Conservation (phyloP, 2,888 invertebrate species). For the Morinoia aosen region DNA sequence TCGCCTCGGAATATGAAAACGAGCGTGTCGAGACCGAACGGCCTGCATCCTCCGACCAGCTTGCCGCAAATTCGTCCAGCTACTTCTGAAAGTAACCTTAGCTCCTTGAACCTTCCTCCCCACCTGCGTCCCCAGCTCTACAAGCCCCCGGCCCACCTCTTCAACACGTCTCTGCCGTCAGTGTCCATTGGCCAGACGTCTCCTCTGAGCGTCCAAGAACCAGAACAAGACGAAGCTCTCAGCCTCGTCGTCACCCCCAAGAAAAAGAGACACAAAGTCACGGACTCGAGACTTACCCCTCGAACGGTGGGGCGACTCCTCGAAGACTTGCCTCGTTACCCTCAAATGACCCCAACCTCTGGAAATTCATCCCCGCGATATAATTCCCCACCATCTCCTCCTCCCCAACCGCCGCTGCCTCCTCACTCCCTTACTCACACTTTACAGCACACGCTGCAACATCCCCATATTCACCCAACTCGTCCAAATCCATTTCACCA, state of each 20-base stretch:
- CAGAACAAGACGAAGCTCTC: slow-evolving; percentile 93
- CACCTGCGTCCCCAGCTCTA: slow-evolving; percentile 67
- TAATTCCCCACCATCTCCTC: slow-evolving; percentile 68
- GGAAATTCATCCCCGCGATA: slow-evolving; percentile 63
- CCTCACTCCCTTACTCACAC: slow-evolving; percentile 69
- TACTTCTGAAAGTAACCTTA: slow-evolving; percentile 62
- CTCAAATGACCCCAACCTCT: slow-evolving; percentile 59
- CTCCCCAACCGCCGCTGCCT: slow-evolving; percentile 68
- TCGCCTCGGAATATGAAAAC: slow-evolving; percentile 39
- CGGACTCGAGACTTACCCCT: slow-evolving; percentile 92
- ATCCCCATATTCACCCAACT: slow-evolving; percentile 76
- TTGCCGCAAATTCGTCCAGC: slow-evolving; percentile 66
- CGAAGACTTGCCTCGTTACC: slow-evolving; percentile 76
- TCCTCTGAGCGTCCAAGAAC: slow-evolving; percentile 69
- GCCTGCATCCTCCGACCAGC: slow-evolving; percentile 61
- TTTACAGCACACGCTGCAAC: slow-evolving; percentile 67
- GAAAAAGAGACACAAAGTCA: slow-evolving; percentile 96
- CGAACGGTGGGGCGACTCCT: slow-evolving; percentile 89
- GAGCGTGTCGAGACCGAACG: slow-evolving; percentile 60
- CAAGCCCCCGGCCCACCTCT: slow-evolving; percentile 68
- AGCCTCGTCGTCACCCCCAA: slow-evolving; percentile 95
- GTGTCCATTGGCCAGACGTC: slow-evolving; percentile 65
- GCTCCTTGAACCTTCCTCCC: slow-evolving; percentile 64
- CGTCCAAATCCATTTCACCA: slow-evolving; percentile 79
- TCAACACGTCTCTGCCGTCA: slow-evolving; percentile 57